These are phyloP conservation scores for Pavo muticus DNA, from an alignment of 2,113 vertebrate genomes.

Conservation along the genomic window DNA sequence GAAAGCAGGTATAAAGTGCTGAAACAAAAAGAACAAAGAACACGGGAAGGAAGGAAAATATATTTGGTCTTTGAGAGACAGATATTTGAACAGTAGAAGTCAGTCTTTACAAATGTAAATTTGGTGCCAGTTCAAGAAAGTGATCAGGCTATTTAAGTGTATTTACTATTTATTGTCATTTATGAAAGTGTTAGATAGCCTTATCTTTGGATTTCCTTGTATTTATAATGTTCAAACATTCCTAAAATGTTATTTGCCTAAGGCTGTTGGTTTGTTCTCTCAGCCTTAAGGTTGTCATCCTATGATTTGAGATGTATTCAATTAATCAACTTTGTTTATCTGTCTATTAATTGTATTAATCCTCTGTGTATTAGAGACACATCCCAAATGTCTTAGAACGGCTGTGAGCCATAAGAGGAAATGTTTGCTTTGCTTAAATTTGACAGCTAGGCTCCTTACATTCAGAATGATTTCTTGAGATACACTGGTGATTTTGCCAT, in stretches of 20 bases:
- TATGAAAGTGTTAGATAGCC: background rate
- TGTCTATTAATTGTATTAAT: background rate
- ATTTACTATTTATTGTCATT: background rate
- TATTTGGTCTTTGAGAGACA: fast-evolving
- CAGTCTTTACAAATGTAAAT: background rate
- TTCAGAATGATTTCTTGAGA: background rate
- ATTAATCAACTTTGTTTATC: conserved; percentile 15
- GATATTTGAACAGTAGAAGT: background rate
- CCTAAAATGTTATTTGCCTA: background rate
- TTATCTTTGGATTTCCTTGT: background rate
- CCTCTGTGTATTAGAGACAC: background rate
- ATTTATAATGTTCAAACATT: background rate
- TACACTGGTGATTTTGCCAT: background rate
- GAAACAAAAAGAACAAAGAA: background rate
- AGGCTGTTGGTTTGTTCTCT: background rate
- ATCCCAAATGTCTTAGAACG: background rate
- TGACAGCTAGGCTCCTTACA: background rate
- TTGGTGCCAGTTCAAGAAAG: background rate
- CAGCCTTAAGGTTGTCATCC: background rate
- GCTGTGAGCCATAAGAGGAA: background rate
- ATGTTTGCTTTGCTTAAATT: background rate
- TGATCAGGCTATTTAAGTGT: background rate
- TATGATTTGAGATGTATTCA: background rate
- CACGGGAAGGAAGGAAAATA: fast-evolving
- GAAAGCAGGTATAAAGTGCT: background rate